Evolutionary conservation across 2,888 invertebrate species (phyloP), one percentile per base, ranked within the genome.

Genomic region (Rhamphomyia laevipes): DNA sequence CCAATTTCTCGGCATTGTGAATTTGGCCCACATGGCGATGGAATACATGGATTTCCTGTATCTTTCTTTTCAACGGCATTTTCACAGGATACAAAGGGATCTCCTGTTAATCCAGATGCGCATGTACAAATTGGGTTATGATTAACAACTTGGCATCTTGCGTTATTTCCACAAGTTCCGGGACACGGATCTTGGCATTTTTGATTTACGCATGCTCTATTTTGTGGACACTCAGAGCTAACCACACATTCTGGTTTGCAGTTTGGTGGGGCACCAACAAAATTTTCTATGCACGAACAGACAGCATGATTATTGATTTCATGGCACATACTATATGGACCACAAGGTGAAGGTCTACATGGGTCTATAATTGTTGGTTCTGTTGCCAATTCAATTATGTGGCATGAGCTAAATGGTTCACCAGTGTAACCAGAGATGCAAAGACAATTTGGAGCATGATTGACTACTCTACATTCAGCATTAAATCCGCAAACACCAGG

Each of bases 1-100:
- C 86, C 84, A 55, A 88, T 82, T 43, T 85, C 78, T 54, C 84
- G 79, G 63, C 89, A 89, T 64, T 86, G 82, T 5, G 88, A 86
- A 63, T 88, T 82, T 1, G 86, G 84, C 48, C 89, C 89, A 65
- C 89, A 89, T 0, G 88, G 89, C 54, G 86, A 84, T 13, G 88
- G 87, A 44, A 76, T 72, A 64, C 89, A 89, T 30, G 87, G 87
- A 63, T 86, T 81, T 53, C 70, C 71, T 41, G 66, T 63, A 52
- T 65, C 64, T 57, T 62, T 65, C 47, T 70, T 61, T 46, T 68
- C 65, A 50, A 70, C 61, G 35, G 68, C 66, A 54, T 74, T 74
- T 62, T 70, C 64, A 54, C 80, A 80, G 49, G 73, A 68, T 15
- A 70, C 65, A 59, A 81, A 81, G 51, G 82, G 81, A 71, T 82